Evolutionary conservation across 2,888 invertebrate species (phyloP).

Genomic region (Melanostoma scalare): DNA sequence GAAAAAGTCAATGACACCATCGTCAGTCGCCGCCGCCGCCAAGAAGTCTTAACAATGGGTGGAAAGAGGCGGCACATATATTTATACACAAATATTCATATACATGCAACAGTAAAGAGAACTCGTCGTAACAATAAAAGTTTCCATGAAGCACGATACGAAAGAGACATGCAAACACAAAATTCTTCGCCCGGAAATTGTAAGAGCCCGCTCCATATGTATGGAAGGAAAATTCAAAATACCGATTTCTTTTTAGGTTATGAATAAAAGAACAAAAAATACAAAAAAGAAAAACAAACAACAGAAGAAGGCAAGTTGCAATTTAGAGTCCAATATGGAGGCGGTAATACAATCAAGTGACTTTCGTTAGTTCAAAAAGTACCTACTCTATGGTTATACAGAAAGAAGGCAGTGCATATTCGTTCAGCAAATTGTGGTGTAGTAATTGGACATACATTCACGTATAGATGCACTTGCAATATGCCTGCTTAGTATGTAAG

Average conservation of each 20-base stretch:
- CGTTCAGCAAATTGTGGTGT: conserved; percentile 4
- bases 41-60: conserved; percentile 61
- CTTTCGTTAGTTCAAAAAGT: conserved; percentile 45
- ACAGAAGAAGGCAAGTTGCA: conserved; percentile 26
- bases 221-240: conserved; percentile 67
- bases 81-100: neutral
- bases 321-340: conserved; percentile 60
- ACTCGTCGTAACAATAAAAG: conserved; percentile 36
- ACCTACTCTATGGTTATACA: neutral
- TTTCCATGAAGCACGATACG: conserved; percentile 42
- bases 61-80: conserved; percentile 51
- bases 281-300: neutral
- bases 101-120: conserved; percentile 32
- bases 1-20: conserved; percentile 68
- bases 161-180: conserved; percentile 30
- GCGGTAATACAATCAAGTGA: conserved; percentile 63
- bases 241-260: conserved; percentile 50
- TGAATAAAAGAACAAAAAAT: neutral
- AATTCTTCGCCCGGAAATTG: conserved; percentile 65
- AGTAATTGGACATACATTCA: conserved; percentile 39
- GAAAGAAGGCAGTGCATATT: conserved; percentile 19
- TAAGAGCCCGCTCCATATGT: conserved; percentile 27
- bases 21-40: conserved; percentile 31
- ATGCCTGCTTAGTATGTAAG: conserved; percentile 48
- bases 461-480: conserved; percentile 50